Evolutionary conservation across 2,113 vertebrate species (phyloP), one percentile per base, ranked within the genome.

Genomic region (Chaetodon trifascialis): DNA sequence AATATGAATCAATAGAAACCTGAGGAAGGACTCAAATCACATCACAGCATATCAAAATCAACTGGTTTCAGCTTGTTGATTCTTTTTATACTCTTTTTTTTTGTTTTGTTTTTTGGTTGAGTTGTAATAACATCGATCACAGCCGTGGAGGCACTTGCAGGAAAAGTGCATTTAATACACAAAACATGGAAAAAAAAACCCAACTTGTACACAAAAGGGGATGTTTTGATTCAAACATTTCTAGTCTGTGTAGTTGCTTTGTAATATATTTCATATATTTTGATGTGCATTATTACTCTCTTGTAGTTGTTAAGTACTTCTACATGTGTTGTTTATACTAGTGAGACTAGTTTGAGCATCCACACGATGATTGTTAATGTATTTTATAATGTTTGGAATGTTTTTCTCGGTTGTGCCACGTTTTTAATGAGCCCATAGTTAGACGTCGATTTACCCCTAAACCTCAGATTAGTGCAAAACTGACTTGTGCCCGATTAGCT

Each of bases 111-210:
- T 87, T 84, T 52, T 55, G 10, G 34, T 80, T 94, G 92, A 93
- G 94, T 91, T 91, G 60, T 90, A 67, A 55, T 81, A 51, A 63
- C 30, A 56, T 83, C 74, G 93, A 92, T 95, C 93, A 91, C 95
- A 94, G 92, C 95, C 94, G 94, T 96, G 93, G 95, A 94, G 83
- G 96, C 96, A 97, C 97, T 97, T 96, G 96, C 96, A 96, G 97
- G 96, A 94, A 97, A 97, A 96, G 97, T 98, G 96, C 96, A 92
- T 95, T 95, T 96, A 94, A 94, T 95, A 91, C 82, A 56, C 85
- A 84, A 83, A 79, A 79, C 55, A 73, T 42, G 34, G 62, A 34
- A 83, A 64, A 92, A 59, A 21, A 11, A 49, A 47, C 46, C 16
- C 23, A 47, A 44, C 74, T 70, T 87, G 23, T 67, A 64, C 71